A percentile compares a stretch with the other conserved stretches of the same genome.
These are phyloP conservation scores for Cisticola juncidis DNA, from an alignment of 2,113 vertebrate species.

Conservation along the genomic window DNA sequence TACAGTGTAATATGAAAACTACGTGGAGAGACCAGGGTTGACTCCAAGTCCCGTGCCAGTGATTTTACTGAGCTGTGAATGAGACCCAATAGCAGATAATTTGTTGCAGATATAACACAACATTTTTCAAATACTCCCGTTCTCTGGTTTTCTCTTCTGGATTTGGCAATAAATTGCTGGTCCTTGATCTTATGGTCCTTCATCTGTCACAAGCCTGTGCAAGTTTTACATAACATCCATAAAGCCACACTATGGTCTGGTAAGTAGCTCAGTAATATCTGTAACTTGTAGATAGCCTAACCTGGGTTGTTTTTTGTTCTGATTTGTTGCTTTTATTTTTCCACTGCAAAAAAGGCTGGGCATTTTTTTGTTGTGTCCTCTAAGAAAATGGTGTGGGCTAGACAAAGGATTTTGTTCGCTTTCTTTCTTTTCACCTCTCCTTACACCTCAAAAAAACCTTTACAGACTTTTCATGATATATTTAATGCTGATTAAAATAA, in stretches of 20 bases:
- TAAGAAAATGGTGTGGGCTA: neutral
- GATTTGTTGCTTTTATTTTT: neutral
- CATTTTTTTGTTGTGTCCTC: neutral
- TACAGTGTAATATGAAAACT: neutral
- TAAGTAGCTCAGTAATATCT: slow-evolving; percentile 15
- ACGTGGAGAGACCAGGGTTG: neutral
- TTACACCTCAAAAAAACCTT: fast-evolving
- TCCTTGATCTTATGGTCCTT: neutral
- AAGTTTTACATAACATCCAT: neutral
- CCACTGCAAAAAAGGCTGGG: neutral
- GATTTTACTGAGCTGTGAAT: neutral
- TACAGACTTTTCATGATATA: neutral
- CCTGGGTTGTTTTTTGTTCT: neutral
- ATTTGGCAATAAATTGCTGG: neutral
- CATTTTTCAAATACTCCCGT: neutral
- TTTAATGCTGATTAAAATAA: neutral
- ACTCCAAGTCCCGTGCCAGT: neutral
- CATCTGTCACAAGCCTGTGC: neutral
- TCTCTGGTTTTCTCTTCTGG: neutral
- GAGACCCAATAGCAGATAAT: neutral
- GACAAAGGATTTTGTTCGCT: neutral
- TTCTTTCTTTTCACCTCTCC: neutral
- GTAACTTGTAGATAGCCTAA: slow-evolving; percentile 10
- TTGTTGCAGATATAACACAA: neutral
- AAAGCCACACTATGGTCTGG: neutral